A percentile compares a stretch with the other conserved stretches of the same genome.
These are phyloP conservation scores for Cromileptes altivelis DNA, from an alignment of 2,113 vertebrate species.

Conservation along the genomic window DNA sequence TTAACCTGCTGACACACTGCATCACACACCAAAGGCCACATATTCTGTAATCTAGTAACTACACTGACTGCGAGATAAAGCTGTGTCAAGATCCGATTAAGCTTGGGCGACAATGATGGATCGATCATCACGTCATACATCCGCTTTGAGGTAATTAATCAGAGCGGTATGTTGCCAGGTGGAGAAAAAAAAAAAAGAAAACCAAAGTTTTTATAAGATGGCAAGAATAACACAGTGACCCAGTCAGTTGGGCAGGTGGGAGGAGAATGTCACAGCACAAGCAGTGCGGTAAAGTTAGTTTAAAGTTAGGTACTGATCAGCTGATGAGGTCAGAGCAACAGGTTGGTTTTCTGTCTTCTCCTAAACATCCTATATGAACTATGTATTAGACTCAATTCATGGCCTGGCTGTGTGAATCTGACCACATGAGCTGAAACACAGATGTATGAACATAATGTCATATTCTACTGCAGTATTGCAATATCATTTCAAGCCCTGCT, in stretches of 20 bases:
- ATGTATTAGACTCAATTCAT: too few species aligned
- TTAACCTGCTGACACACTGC: neutral
- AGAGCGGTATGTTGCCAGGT: neutral
- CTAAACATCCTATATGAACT: too few species aligned
- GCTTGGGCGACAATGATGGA: neutral
- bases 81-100: neutral
- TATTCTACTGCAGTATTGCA: too few species aligned
- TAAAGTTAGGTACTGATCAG: conserved; percentile 15
- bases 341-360: neutral
- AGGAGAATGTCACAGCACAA: neutral
- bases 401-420: too few species aligned
- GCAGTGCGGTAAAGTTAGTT: neutral
- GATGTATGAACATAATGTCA: too few species aligned
- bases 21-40: neutral
- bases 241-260: neutral
- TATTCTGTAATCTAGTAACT: neutral
- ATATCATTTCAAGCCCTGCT: neutral
- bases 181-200: neutral
- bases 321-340: neutral
- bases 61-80: neutral
- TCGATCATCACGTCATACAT: neutral
- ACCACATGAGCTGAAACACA: too few species aligned
- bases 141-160: neutral
- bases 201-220: neutral
- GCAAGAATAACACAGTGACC: neutral